Conservation (phyloP, 2,113 vertebrate species). For the Calypte anna region DNA sequence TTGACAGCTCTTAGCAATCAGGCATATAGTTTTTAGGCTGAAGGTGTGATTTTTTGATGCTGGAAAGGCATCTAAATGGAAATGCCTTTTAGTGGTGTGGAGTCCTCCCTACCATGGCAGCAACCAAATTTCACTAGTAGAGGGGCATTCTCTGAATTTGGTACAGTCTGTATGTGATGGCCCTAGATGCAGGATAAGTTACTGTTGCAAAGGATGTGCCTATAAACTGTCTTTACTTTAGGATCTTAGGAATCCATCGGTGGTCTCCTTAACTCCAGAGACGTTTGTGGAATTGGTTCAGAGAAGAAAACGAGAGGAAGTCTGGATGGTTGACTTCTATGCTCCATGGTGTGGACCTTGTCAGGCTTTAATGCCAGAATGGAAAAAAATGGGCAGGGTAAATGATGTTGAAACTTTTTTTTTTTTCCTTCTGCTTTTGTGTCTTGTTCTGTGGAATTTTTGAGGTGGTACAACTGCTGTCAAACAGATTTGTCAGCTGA, state of each 20-base stretch:
- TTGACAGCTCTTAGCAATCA: neutral
- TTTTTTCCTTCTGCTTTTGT: neutral
- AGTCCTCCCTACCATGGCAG: neutral
- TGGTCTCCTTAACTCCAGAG: constrained; percentile 85
- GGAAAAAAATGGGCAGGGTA: constrained; percentile 97
- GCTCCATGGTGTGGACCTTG: constrained; percentile 98
- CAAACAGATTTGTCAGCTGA: neutral
- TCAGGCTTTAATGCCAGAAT: constrained; percentile 93
- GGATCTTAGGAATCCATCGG: constrained; percentile 92
- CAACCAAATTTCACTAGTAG: neutral
- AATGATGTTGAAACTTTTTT: neutral
- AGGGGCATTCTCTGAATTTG: neutral
- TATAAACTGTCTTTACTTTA: constrained; percentile 50
- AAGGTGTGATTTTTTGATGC: neutral
- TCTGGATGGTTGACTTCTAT: constrained; percentile 96
- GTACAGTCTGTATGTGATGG: neutral
- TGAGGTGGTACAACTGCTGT: neutral
- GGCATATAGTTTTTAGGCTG: neutral
- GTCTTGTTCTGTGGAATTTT: neutral
- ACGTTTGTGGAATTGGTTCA: constrained; percentile 86
- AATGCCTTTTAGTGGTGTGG: neutral
- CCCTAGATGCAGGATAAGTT: neutral
- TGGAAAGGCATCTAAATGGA: too few relatives aligned
- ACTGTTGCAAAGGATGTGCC: neutral
- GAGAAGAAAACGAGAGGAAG: constrained; percentile 78